Percentiles rank a stretch among this genome's conserved stretches.
phyloP scores from a whole-genome alignment of 2,888 invertebrate species.

The Craniophora ligustri region DNA sequence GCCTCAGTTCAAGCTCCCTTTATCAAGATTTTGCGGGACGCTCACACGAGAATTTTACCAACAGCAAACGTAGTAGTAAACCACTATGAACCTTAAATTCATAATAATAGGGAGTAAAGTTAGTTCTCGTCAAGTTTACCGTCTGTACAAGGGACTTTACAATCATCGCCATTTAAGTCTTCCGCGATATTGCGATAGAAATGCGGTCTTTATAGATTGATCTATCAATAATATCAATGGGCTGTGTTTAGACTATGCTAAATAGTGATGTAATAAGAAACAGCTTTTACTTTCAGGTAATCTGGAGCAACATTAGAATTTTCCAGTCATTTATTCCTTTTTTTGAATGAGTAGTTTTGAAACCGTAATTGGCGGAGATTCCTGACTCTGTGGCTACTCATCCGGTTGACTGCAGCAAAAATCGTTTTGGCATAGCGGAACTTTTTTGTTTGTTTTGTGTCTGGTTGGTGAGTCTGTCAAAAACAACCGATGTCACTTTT shows the following conservation, averaged over 20 bases:
- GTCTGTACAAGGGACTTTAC: neutral
- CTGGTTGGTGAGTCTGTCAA: neutral
- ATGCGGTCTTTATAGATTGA: slow-evolving; percentile 32
- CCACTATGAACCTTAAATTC: too few relatives aligned
- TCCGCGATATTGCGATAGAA: slow-evolving; percentile 43
- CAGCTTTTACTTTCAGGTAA: slow-evolving; percentile 35
- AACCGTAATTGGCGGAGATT: slow-evolving; percentile 3
- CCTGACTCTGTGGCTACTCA: slow-evolving; percentile 10
- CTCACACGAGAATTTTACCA: too few relatives aligned
- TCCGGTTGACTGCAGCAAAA: slow-evolving; percentile 4
- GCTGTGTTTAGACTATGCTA: slow-evolving; percentile 25
- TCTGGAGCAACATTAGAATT: slow-evolving; percentile 21
- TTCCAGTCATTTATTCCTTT: slow-evolving; percentile 1
- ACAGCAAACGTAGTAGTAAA: too few relatives aligned
- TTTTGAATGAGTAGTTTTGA: slow-evolving; percentile 9
- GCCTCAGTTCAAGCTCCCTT: too few relatives aligned
- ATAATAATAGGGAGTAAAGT: too few relatives aligned
- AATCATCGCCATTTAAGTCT: slow-evolving; percentile 22
- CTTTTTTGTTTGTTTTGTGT: slow-evolving; percentile 2
- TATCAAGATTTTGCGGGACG: too few relatives aligned
- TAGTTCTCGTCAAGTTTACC: too few relatives aligned
- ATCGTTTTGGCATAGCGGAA: neutral
- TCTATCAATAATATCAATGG: slow-evolving; percentile 27
- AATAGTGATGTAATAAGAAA: slow-evolving; percentile 25
- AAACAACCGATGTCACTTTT: neutral